phyloP scores from a whole-genome alignment of 2,797 vertebrate genomes.

The Acomys russatus region DNA sequence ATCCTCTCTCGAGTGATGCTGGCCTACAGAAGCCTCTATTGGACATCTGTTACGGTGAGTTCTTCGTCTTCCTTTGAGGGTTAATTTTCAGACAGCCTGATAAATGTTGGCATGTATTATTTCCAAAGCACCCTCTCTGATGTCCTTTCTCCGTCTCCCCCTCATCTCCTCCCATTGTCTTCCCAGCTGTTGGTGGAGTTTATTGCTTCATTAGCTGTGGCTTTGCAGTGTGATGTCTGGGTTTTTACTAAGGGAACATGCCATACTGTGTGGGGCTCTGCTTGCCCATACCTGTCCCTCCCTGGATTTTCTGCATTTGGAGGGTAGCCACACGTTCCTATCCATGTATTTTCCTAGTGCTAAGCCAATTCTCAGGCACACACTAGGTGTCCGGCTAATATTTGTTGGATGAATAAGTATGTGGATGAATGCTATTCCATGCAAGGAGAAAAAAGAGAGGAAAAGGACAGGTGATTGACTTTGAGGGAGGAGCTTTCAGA shows the following conservation, averaged over 20 bases:
- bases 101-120: not conserved
- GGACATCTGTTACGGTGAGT: not conserved
- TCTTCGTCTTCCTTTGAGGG: not conserved
- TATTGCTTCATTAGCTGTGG: not conserved
- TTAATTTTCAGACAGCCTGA: not conserved
- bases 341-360: not conserved
- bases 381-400: not conserved
- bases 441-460: not conserved
- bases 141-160: not conserved
- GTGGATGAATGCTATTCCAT: not conserved
- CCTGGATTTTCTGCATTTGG: not conserved
- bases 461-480: not conserved
- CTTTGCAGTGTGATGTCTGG: not conserved
- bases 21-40: not conserved
- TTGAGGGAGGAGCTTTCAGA: not conserved
- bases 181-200: not conserved
- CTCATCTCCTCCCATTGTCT: not conserved
- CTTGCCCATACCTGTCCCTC: not conserved
- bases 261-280: not conserved
- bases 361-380: not conserved
- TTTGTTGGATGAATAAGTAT: not conserved
- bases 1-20: not conserved
- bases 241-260: conserved; percentile 18
- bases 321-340: not conserved
- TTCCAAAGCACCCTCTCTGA: not conserved